Evolutionary conservation across 2,888 invertebrate species (phyloP).

Genomic region (Sturmia bella): DNA sequence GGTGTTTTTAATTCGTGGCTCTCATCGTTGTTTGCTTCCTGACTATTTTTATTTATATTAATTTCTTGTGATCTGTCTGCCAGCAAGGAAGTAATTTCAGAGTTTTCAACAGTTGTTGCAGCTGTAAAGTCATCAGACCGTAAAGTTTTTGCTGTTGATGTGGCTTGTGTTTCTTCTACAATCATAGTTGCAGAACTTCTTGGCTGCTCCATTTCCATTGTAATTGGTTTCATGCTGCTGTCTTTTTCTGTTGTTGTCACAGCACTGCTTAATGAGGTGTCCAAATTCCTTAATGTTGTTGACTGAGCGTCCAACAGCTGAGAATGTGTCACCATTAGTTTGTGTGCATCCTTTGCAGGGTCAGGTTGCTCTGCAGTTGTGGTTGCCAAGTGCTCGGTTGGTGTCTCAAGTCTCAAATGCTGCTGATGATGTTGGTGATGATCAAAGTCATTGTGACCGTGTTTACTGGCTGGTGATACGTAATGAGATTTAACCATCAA

Average conservation of each 20-base stretch:
- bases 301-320: conserved; percentile 21
- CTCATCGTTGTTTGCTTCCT: conserved; percentile 19
- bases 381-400: conserved; percentile 21
- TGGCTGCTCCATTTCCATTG: conserved; percentile 54
- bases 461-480: conserved; percentile 77
- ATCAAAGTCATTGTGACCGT: conserved; percentile 71
- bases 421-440: conserved; percentile 37
- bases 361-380: conserved; percentile 39
- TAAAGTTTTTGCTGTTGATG: conserved; percentile 50
- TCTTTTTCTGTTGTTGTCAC: conserved; percentile 43
- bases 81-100: neutral
- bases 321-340: conserved; percentile 38
- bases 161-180: conserved; percentile 51
- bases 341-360: conserved; percentile 17
- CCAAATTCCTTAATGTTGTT: conserved; percentile 39
- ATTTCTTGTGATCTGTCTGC: conserved; percentile 10
- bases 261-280: conserved; percentile 29
- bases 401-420: neutral
- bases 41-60: conserved; percentile 2
- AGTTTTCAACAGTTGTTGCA: conserved; percentile 29
- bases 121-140: conserved; percentile 20
- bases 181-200: conserved; percentile 54
- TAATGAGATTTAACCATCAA: conserved; percentile 81
- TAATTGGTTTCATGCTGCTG: conserved; percentile 58
- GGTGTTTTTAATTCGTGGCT: conserved; percentile 31